These are phyloP conservation scores for Poecilia latipinna DNA, from an alignment of 2,113 vertebrate genomes.

Conservation along the genomic window DNA sequence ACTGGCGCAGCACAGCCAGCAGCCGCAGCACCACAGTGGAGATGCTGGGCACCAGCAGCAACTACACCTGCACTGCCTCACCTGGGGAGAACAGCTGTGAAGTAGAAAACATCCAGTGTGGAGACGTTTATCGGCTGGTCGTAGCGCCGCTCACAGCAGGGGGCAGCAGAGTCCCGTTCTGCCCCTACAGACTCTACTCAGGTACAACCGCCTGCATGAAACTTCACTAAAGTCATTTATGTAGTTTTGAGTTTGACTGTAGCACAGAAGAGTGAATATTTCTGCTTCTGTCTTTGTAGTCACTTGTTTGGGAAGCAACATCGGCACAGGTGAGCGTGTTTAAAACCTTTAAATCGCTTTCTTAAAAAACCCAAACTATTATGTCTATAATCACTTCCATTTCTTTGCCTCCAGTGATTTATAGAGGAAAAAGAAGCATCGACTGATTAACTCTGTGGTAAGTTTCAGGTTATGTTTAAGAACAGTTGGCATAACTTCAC, in stretches of 20 bases:
- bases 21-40: slow-evolving; percentile 76
- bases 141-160: slow-evolving; percentile 83
- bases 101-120: slow-evolving; percentile 82
- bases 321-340: slow-evolving; percentile 84
- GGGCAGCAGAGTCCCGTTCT: slow-evolving; percentile 82
- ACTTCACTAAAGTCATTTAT: neutral
- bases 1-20: slow-evolving; percentile 81
- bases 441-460: slow-evolving; percentile 60
- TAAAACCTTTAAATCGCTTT: neutral
- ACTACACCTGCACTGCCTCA: slow-evolving; percentile 82
- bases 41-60: slow-evolving; percentile 77
- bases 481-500: neutral
- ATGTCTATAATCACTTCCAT: slow-evolving; percentile 20
- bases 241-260: neutral
- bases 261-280: neutral
- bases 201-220: slow-evolving; percentile 73
- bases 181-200: slow-evolving; percentile 87
- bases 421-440: slow-evolving; percentile 87
- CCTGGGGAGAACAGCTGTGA: slow-evolving; percentile 83
- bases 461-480: slow-evolving; percentile 9
- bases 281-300: slow-evolving; percentile 81
- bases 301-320: slow-evolving; percentile 84
- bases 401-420: slow-evolving; percentile 83
- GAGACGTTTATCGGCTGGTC: slow-evolving; percentile 84
- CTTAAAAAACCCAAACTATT: neutral